These are phyloP conservation scores for Ceryle rudis DNA, from an alignment of 2,797 vertebrate genomes.

Conservation along the genomic window DNA sequence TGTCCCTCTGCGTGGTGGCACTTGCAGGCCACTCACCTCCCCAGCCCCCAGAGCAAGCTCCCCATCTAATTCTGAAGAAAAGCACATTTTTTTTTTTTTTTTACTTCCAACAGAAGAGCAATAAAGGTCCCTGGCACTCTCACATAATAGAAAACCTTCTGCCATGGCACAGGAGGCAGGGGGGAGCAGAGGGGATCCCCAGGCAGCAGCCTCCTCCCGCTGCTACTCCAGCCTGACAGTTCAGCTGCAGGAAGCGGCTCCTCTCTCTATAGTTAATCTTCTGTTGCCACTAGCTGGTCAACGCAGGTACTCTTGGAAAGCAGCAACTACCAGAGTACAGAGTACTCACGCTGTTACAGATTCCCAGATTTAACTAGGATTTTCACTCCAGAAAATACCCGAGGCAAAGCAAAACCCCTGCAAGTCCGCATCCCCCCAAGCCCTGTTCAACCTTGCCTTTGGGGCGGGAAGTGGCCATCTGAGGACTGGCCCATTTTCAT, in stretches of 20 bases:
- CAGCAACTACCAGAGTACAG: not conserved
- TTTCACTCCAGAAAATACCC: not conserved
- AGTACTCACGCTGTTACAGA: not conserved
- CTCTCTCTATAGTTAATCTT: slow-evolving; percentile 77
- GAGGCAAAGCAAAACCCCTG: not conserved
- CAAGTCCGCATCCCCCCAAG: not conserved
- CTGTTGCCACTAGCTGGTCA: slow-evolving; percentile 84
- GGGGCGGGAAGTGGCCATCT: not conserved
- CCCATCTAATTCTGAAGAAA: not conserved
- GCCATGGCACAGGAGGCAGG: not conserved
- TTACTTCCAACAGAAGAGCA: not conserved
- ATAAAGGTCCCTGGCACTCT: not conserved
- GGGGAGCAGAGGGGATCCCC: not conserved
- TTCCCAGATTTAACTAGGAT: not conserved
- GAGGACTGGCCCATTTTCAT: not conserved
- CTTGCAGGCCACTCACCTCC: not conserved
- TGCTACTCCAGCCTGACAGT: not conserved
- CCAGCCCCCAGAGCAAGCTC: not conserved
- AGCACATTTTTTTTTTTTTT: not conserved
- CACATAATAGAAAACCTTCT: not conserved
- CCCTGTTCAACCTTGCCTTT: fast-evolving
- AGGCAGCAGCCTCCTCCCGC: not conserved
- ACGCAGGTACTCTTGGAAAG: slow-evolving; percentile 71
- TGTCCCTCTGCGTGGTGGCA: fast-evolving
- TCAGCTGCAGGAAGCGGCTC: not conserved